Evolutionary conservation across 2,113 vertebrate genomes (phyloP).

Genomic region (Phaethornis superciliosus): DNA sequence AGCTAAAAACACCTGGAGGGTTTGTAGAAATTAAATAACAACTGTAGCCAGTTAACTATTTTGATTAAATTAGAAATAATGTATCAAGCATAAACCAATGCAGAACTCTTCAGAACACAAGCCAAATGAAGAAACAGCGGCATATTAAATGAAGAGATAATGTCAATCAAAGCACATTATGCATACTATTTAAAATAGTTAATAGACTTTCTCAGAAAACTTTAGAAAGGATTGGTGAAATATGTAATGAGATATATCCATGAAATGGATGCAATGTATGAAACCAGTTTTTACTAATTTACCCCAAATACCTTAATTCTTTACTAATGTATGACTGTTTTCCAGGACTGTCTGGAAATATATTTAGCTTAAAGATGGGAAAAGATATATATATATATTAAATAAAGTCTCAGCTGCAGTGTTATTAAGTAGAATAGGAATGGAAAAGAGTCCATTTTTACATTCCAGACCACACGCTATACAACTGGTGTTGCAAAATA

Average conservation of each 20-base stretch:
- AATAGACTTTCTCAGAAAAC: conserved; percentile 23
- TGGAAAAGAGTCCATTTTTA: not conserved
- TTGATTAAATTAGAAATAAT: conserved; percentile 30
- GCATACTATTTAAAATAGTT: conserved; percentile 26
- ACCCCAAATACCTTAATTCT: not conserved
- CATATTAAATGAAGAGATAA: conserved; percentile 47
- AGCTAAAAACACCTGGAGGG: not conserved
- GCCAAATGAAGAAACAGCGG: conserved; percentile 25
- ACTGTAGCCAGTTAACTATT: conserved; percentile 12
- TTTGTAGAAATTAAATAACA: conserved; percentile 45
- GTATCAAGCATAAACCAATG: conserved; percentile 29
- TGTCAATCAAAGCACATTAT: not conserved
- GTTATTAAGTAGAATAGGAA: not conserved
- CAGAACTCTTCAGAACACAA: conserved; percentile 9
- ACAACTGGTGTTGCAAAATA: not conserved
- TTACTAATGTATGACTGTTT: not conserved
- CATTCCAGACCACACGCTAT: not conserved
- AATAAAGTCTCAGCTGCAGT: not conserved
- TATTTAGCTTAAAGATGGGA: not conserved
- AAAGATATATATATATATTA: not conserved
- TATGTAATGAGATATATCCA: not conserved
- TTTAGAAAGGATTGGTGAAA: conserved; percentile 25
- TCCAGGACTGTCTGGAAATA: not conserved
- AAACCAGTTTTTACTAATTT: not conserved
- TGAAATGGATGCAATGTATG: not conserved